Percentiles rank a stretch among this genome's conserved stretches.
phyloP scores from a whole-genome alignment of 2,888 invertebrate genomes.

The Xylophagus ater region DNA sequence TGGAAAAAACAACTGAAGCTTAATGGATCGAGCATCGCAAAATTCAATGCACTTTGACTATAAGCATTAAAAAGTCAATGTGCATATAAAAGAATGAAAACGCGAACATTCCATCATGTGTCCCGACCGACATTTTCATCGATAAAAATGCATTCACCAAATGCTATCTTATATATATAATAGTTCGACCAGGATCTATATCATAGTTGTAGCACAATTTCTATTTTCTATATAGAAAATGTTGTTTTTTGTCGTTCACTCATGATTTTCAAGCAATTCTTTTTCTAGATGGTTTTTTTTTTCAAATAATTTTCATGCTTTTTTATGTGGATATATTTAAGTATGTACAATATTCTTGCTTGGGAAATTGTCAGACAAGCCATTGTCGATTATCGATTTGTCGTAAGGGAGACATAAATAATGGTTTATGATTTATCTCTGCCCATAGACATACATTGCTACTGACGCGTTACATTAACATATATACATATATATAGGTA shows the following conservation, averaged over 20 bases:
- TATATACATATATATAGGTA: no score
- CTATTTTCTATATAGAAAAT: no score
- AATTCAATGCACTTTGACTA: slow-evolving; percentile 9
- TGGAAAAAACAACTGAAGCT: neutral
- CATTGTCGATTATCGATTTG: slow-evolving; percentile 21
- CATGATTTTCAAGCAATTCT: slow-evolving; percentile 4
- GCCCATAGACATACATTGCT: slow-evolving; percentile 9
- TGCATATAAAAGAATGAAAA: slow-evolving; percentile 10
- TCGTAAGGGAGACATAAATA: slow-evolving; percentile 19
- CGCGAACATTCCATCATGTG: slow-evolving; percentile 7
- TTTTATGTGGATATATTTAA: no score
- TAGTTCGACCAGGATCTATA: no score
- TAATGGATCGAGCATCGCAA: slow-evolving; percentile 10
- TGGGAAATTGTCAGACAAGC: slow-evolving; percentile 12
- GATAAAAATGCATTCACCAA: slow-evolving; percentile 10
- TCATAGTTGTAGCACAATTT: no score
- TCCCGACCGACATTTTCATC: slow-evolving; percentile 4
- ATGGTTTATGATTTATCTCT: slow-evolving; percentile 18
- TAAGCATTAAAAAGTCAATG: slow-evolving; percentile 12
- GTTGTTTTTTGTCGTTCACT: no score
- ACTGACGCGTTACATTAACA: no score
- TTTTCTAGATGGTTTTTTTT: slow-evolving; percentile 1
- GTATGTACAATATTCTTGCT: no score
- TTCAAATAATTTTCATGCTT: slow-evolving; percentile 4
- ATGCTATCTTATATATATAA: slow-evolving; percentile 9